Percentiles rank a stretch among this genome's conserved stretches.
phyloP scores from a whole-genome alignment of 2,888 invertebrate genomes.

The Drosophila tripunctata region DNA sequence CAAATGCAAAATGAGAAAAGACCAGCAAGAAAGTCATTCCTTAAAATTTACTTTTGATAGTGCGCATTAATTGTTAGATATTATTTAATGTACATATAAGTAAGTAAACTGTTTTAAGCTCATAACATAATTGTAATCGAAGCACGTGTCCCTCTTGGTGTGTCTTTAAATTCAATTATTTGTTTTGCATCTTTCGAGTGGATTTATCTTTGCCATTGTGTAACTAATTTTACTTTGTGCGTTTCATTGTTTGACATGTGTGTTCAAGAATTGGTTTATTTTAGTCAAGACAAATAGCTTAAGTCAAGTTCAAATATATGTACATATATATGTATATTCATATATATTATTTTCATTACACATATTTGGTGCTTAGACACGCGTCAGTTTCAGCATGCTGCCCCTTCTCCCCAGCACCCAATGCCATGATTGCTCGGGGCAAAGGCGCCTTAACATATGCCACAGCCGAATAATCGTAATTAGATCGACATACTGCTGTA shows the following conservation, averaged over 20 bases:
- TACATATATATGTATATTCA: neutral
- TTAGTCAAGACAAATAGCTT: conserved; percentile 6
- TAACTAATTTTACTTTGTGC: neutral
- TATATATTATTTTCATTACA: conserved; percentile 6
- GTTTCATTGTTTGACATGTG: neutral
- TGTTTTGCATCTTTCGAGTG: too few species aligned
- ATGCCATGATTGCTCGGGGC: conserved; percentile 5
- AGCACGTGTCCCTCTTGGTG: conserved; percentile 50
- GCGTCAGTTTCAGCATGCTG: conserved; percentile 1
- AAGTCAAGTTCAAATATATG: neutral
- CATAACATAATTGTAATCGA: conserved; percentile 62
- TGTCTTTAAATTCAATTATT: neutral
- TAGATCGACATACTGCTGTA: conserved; percentile 58
- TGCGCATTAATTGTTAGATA: too few species aligned
- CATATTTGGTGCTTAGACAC: conserved; percentile 24
- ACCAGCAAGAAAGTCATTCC: too few species aligned
- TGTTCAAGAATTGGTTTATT: neutral
- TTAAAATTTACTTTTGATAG: neutral
- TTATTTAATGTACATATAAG: conserved; percentile 1
- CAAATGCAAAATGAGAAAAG: too few species aligned
- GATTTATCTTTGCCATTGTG: conserved; percentile 9
- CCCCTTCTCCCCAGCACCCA: neutral
- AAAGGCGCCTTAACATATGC: conserved; percentile 51
- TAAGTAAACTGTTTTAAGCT: conserved; percentile 41
- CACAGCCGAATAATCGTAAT: conserved; percentile 60